Conservation (phyloP, 2,797 vertebrate genomes). For the Trachurus trachurus region DNA sequence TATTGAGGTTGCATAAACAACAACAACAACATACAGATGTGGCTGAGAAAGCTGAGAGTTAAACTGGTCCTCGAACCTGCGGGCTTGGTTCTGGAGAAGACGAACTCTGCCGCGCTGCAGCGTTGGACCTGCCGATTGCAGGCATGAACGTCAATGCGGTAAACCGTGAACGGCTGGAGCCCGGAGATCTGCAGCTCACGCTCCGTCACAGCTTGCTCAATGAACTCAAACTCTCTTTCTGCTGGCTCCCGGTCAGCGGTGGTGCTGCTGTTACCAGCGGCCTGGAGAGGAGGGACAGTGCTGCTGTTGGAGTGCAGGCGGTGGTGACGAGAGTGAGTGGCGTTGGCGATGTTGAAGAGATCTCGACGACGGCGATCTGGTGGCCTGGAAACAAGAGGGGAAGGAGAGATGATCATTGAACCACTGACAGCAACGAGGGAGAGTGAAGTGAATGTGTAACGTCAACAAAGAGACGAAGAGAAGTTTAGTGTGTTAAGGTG, state of each 20-base stretch:
- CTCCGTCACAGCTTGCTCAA: constrained; percentile 89
- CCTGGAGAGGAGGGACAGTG: constrained; percentile 51
- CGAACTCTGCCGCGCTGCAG: constrained; percentile 95
- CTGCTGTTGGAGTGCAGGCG: constrained; percentile 81
- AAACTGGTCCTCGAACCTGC: constrained; percentile 86
- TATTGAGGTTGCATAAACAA: neutral
- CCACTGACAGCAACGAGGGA: neutral
- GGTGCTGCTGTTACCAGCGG: constrained; percentile 77
- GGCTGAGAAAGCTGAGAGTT: neutral
- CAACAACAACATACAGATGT: neutral
- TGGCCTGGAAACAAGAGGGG: constrained; percentile 72
- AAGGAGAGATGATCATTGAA: neutral
- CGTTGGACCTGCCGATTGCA: constrained; percentile 94
- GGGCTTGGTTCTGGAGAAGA: constrained; percentile 96
- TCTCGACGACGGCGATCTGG: constrained; percentile 92
- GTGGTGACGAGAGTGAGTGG: constrained; percentile 77
- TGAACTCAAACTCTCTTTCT: constrained; percentile 89
- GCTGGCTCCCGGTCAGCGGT: constrained; percentile 78
- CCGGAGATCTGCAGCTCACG: constrained; percentile 91
- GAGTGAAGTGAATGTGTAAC: constrained; percentile 3
- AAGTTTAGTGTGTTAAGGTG: neutral
- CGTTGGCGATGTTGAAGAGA: constrained; percentile 87
- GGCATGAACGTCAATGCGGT: constrained; percentile 97
- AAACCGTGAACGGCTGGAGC: constrained; percentile 94
- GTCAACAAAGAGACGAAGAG: neutral